These are phyloP conservation scores for Parapsyche elsis DNA, from an alignment of 1,140 invertebrate species.

Conservation along the genomic window DNA sequence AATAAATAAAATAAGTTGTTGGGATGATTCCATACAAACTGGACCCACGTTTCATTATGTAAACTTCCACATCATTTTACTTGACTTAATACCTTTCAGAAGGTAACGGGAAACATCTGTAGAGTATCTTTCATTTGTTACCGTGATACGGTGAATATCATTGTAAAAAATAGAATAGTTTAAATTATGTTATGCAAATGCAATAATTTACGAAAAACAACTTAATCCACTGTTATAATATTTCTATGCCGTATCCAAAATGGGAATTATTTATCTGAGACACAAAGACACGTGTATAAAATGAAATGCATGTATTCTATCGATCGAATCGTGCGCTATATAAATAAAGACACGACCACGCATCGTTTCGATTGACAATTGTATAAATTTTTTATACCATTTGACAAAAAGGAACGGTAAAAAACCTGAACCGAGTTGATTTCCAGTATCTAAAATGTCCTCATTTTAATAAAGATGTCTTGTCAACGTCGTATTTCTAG, in stretches of 20 bases:
- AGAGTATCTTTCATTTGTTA: neutral
- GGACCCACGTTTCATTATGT: no score
- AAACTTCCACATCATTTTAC: no score
- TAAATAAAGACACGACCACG: neutral
- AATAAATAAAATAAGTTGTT: no score
- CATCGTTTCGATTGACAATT: neutral
- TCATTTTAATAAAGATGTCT: constrained; percentile 38
- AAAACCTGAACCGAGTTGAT: neutral
- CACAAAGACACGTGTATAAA: neutral
- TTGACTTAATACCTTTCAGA: no score
- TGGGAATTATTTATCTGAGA: neutral
- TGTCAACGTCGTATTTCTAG: constrained; percentile 2
- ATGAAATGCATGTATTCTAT: neutral
- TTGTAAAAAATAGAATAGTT: no score
- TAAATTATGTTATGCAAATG: no score
- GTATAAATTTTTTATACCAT: neutral
- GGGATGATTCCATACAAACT: no score
- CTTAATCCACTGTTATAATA: no score
- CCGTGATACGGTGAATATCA: neutral
- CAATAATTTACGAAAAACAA: no score
- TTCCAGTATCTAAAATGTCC: constrained; percentile 1
- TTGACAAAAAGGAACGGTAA: constrained; percentile 8
- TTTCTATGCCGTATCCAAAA: no score
- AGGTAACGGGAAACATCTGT: no score
- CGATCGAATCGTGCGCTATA: no score